Evolutionary conservation across 2,888 invertebrate species (phyloP), one percentile per base, ranked within the genome.

Genomic region (Polymixis flavicincta): DNA sequence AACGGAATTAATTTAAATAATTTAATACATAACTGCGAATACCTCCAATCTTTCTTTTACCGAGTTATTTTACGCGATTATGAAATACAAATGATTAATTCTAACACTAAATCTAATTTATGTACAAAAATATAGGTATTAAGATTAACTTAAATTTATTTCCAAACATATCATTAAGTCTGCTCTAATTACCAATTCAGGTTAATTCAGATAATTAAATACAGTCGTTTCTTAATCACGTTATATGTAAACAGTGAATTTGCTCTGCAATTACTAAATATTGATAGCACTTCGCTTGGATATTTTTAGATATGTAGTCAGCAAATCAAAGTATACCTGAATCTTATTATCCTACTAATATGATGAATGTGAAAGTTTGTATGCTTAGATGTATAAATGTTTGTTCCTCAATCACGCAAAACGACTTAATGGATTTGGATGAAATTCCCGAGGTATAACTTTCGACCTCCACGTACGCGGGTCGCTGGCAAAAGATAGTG

Each of bases 1-100:
- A 61, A 28, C 55, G 19, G 71, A 77, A 85, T 84, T 71, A 45
- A 70, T 82, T 87, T 65, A 42, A 82, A 81, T 84, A 81, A 71
- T 64, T 71, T 48, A 32, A n/a, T 45, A 52, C 19, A 25, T n/a
- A 37, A 28, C 25, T 64, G 13, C n/a, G 32, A 32, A 54, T 50
- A 13, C 45, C 14, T 76, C 37, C 9, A 76, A 54, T 55, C 32
- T 55, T 78, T 55, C 50, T 61, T 25, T 61, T 37, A 14, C 22
- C 7, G n/a, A 52, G 63, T 19, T 13, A n/a, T 48, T 59, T 37
- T 28, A 42, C 52, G 17, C 25, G 32, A 63, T 76, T 76, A 14
- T 42, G 76, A 22, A 77, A 77, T 22, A 45, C 25, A 52, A 37
- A 42, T 60, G 8, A 52, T 32, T 7, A 11, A 42, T 55, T 82